Base-by-base conservation (phyloP, 2,888 invertebrate genomes). In the Drosophila melanosoma region DNA sequence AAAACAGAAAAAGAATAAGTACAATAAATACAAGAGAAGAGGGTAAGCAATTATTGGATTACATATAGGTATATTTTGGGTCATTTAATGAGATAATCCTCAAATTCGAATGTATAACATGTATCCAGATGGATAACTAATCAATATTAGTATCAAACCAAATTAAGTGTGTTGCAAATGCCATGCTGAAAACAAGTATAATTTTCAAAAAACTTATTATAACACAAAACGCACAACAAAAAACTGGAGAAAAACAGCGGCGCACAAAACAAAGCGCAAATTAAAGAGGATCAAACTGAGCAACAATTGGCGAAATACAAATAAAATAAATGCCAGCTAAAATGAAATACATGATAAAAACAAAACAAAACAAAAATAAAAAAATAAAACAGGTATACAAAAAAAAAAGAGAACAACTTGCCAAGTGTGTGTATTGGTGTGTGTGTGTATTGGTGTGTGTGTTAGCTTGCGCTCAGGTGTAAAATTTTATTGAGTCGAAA, bases 401-500 rank as follows among this genome's bases (percentile, higher is more conserved):
- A 69, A 49, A 23, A 29, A 29, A 29, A 29, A 51, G n/a, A 45
- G 23, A 32, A 59, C 58, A 71, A 66, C 61, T 58, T 77, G 51
- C 53, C 32, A n/a, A 54, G 42, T 38, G 57, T 52, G 65, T 33
- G 63, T 48, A 54, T 66, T 54, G 52, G 67, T 52, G 79, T 59
- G 76, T 65, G 69, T 76, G 65, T 70, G 63, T 48, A 54, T 66
- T 54, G 52, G 67, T 52, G 79, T 65, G 69, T 53, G 68, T 76
- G 65, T 70, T 67, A 38, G 63, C 64, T 52, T 40, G 70, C 86
- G 71, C 73, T 82, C 87, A 87, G 87, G 87, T 87, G 87, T 87
- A 81, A 86, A 87, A 87, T 87, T 87, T 87, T 87, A 87, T 87
- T 87, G 87, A 84, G 81, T 84, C 77, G 87, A 87, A 86, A 87